Conservation (phyloP, 2,797 vertebrate species). For the Parauchenoglanis punctatus region DNA sequence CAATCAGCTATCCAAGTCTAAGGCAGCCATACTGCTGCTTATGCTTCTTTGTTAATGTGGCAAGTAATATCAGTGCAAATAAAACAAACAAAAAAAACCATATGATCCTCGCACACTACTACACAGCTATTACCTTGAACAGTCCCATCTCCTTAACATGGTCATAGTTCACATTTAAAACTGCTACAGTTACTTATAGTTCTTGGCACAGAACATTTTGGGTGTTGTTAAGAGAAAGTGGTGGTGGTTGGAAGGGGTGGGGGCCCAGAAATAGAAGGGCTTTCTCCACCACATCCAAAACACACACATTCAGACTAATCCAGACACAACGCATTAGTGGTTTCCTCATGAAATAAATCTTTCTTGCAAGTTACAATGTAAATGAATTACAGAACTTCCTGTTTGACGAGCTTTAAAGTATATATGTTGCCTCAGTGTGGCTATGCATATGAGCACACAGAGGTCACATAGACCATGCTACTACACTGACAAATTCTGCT, state of each 20-base stretch:
- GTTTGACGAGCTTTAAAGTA: background rate
- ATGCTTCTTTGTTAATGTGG: background rate
- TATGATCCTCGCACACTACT: background rate
- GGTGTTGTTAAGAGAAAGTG: constrained; percentile 5
- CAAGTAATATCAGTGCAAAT: background rate
- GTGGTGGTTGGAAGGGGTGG: constrained; percentile 9
- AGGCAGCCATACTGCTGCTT: background rate
- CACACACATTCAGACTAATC: background rate
- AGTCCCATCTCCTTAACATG: background rate
- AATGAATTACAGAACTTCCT: background rate
- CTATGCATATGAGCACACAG: background rate
- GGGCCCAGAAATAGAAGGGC: constrained; percentile 8
- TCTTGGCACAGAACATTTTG: background rate
- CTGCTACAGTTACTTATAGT: background rate
- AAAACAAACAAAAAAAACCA: background rate
- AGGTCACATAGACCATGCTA: background rate
- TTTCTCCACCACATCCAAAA: constrained; percentile 10
- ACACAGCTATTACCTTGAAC: background rate
- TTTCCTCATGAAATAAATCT: constrained; percentile 4
- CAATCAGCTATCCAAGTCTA: background rate
- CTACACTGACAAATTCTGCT: background rate
- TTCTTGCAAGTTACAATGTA: background rate
- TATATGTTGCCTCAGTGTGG: background rate
- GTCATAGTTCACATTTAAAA: background rate
- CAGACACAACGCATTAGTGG: background rate